phyloP scores from a whole-genome alignment of 2,113 vertebrate genomes.

The Serinus canaria region DNA sequence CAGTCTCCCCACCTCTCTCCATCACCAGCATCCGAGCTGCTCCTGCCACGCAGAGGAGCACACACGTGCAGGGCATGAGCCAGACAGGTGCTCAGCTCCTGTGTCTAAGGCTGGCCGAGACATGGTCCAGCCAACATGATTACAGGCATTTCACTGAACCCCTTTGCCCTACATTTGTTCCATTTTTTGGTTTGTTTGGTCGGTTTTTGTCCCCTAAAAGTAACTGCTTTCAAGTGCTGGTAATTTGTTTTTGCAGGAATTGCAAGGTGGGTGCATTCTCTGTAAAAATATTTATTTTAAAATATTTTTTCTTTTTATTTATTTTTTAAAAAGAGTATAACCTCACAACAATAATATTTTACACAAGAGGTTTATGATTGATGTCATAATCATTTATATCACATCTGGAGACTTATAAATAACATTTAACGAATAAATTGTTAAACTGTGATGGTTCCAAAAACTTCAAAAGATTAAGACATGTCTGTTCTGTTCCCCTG shows the following conservation, averaged over 20 bases:
- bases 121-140: rapidly evolving
- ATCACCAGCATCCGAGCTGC: not conserved
- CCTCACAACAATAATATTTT: not conserved
- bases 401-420: not conserved
- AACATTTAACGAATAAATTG: not conserved
- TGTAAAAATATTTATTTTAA: not conserved
- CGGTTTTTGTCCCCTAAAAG: not conserved
- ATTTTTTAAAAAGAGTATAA: not conserved
- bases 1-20: too few relatives aligned
- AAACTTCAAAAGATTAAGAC: not conserved
- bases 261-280: not conserved
- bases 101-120: not conserved
- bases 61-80: not conserved
- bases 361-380: not conserved
- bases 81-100: not conserved
- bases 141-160: not conserved
- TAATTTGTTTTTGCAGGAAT: not conserved
- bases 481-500: not conserved
- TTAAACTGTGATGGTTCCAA: not conserved
- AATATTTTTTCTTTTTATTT: not conserved
- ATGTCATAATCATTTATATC: not conserved
- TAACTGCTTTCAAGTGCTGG: not conserved
- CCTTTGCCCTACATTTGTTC: not conserved
- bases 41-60: not conserved
- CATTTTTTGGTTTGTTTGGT: not conserved